phyloP scores from a whole-genome alignment of 2,113 vertebrate genomes.

The Hymenochirus boettgeri region DNA sequence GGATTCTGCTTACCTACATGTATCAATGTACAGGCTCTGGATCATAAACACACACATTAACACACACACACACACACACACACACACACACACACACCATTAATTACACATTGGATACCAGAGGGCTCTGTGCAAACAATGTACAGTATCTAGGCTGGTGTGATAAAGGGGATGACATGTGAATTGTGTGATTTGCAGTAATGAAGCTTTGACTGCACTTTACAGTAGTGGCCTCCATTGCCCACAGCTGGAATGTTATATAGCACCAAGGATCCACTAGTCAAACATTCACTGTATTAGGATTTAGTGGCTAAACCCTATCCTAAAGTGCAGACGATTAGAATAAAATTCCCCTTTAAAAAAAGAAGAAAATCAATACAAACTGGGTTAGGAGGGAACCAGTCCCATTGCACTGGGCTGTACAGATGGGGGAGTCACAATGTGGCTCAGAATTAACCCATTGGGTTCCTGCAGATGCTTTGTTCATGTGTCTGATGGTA shows the following conservation, averaged over 20 bases:
- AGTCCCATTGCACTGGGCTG: background rate
- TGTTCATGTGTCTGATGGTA: too few relatives aligned
- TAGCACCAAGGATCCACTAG: background rate
- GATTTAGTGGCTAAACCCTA: slow-evolving; percentile 19
- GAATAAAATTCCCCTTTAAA: slow-evolving; percentile 7
- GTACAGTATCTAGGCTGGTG: too few relatives aligned
- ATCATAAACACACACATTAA: too few relatives aligned
- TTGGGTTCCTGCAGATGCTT: too few relatives aligned
- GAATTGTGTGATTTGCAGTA: too few relatives aligned
- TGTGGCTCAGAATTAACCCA: too few relatives aligned
- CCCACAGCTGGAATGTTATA: slow-evolving; percentile 12
- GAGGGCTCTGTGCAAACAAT: background rate
- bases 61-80: background rate
- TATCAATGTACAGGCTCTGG: too few relatives aligned
- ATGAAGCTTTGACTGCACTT: too few relatives aligned
- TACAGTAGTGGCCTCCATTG: background rate
- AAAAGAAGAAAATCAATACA: slow-evolving; percentile 30
- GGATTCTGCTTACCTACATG: background rate
- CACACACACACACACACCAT: background rate
- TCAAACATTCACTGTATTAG: too few relatives aligned
- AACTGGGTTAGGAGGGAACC: slow-evolving; percentile 19
- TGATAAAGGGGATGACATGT: too few relatives aligned
- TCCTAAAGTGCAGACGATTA: slow-evolving; percentile 7
- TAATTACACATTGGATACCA: background rate
- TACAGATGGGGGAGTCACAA: too few relatives aligned